phyloP scores from a whole-genome alignment of 2,113 vertebrate genomes.

The Potamarius usumacintae region DNA sequence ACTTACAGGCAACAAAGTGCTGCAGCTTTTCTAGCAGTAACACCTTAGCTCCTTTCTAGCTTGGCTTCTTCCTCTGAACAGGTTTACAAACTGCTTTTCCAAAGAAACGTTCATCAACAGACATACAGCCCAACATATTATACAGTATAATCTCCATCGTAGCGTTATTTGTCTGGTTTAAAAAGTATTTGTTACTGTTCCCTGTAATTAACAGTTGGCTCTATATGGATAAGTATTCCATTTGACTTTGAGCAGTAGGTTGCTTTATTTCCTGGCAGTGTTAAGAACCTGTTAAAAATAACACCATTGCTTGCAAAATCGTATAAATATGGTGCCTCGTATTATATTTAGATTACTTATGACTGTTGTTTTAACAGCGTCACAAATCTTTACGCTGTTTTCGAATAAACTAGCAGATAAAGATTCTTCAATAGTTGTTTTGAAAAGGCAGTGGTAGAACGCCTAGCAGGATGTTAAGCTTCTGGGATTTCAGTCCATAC shows the following conservation, averaged over 20 bases:
- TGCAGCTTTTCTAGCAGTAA: conserved; percentile 9
- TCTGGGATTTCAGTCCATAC: conserved; percentile 42
- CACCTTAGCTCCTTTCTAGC: background rate
- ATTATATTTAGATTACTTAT: conserved; percentile 6
- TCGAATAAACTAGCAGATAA: conserved; percentile 18
- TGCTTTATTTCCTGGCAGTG: conserved; percentile 32
- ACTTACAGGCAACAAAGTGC: background rate
- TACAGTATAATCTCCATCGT: background rate
- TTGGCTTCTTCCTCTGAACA: background rate
- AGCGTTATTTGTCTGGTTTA: conserved; percentile 4
- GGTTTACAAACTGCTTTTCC: background rate
- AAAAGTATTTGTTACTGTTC: background rate
- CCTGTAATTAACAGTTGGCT: conserved; percentile 5
- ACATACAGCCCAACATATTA: background rate
- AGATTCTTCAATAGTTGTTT: background rate
- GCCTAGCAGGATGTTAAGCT: conserved; percentile 29
- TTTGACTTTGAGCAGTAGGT: conserved; percentile 10
- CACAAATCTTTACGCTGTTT: conserved; percentile 18
- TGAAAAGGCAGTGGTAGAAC: conserved; percentile 30
- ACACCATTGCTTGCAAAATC: background rate
- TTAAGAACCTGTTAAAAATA: conserved; percentile 10
- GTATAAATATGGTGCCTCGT: background rate
- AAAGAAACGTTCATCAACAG: background rate
- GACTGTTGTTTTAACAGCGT: background rate
- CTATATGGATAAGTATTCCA: background rate